Evolutionary conservation across 1,140 invertebrate genomes (phyloP).

Genomic region (Lordiphosa stackelbergi): DNA sequence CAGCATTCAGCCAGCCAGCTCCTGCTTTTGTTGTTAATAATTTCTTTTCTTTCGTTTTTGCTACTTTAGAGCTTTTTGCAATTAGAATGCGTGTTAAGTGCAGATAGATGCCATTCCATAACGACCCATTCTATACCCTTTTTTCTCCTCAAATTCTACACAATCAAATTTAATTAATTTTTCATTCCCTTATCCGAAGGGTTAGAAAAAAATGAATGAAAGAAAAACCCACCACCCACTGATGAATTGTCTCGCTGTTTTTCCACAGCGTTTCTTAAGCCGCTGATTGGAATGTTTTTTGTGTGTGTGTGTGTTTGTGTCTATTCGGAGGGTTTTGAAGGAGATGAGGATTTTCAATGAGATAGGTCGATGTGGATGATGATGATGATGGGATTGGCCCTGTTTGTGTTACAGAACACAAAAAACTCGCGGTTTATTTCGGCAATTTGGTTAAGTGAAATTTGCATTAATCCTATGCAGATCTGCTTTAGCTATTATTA

Average conservation of each 20-base stretch:
- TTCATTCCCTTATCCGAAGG: slow-evolving; percentile 30
- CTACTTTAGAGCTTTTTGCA: slow-evolving; percentile 47
- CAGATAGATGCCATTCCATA: slow-evolving; percentile 21
- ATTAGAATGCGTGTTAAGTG: slow-evolving; percentile 76
- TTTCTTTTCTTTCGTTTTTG: slow-evolving; percentile 59
- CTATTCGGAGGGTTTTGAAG: slow-evolving; percentile 1
- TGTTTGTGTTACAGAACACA: slow-evolving; percentile 23
- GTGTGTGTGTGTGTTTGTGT: slow-evolving; percentile 17
- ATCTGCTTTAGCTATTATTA: slow-evolving; percentile 29
- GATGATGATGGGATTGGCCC: slow-evolving; percentile 25
- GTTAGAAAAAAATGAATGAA: slow-evolving; percentile 1
- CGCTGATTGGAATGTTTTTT: slow-evolving; percentile 71
- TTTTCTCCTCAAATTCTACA: slow-evolving; percentile 54
- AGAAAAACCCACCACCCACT: slow-evolving; percentile 4
- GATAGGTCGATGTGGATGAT: slow-evolving; percentile 48
- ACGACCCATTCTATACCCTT: slow-evolving; percentile 4
- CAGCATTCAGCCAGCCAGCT: slow-evolving; percentile 39
- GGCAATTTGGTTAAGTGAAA: slow-evolving; percentile 66
- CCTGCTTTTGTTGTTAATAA: slow-evolving; percentile 74
- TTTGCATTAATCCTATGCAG: slow-evolving; percentile 59
- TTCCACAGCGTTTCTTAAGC: slow-evolving; percentile 42
- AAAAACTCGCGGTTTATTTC: slow-evolving; percentile 59
- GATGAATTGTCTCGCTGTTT: slow-evolving; percentile 34
- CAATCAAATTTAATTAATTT: slow-evolving; percentile 75
- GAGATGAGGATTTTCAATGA: slow-evolving; percentile 68